Conservation (phyloP, 2,797 vertebrate species). For the Caiman crocodilus region DNA sequence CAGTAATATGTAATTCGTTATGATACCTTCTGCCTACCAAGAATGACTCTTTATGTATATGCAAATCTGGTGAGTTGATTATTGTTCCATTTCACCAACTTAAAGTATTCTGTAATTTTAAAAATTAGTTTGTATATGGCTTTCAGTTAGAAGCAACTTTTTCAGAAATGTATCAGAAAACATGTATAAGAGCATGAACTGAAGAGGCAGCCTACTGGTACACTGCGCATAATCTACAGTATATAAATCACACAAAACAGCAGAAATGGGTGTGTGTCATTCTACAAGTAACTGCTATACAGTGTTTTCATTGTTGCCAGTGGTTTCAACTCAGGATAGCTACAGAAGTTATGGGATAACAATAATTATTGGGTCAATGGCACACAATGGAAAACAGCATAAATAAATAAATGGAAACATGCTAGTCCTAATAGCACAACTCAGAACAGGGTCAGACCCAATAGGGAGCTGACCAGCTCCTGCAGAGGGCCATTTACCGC, state of each 20-base stretch:
- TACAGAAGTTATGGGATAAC: not conserved
- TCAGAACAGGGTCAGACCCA: not conserved
- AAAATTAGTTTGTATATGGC: constrained; percentile 4
- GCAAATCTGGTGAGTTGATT: constrained; percentile 52
- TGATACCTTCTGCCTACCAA: constrained; percentile 49
- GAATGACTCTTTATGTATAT: constrained; percentile 13
- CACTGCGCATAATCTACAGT: not conserved
- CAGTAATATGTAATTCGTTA: constrained; percentile 52
- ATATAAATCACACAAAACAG: not conserved
- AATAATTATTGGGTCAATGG: not conserved
- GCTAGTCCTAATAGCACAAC: not conserved
- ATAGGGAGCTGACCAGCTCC: not conserved
- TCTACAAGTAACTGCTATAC: constrained; percentile 19
- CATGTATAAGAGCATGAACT: not conserved
- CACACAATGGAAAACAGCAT: not conserved
- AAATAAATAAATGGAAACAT: not conserved
- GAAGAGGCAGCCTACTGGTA: not conserved
- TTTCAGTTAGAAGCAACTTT: constrained; percentile 26
- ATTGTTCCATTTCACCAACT: constrained; percentile 41
- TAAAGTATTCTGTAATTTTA: constrained; percentile 30
- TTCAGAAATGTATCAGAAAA: constrained; percentile 24
- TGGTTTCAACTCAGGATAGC: not conserved
- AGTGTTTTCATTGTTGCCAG: not conserved
- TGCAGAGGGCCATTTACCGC: not conserved
- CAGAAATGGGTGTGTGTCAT: not conserved